A percentile compares a stretch with the other conserved stretches of the same genome.
phyloP scores from a whole-genome alignment of 1,140 invertebrate species.

The Yoshiicerus persimilis region DNA sequence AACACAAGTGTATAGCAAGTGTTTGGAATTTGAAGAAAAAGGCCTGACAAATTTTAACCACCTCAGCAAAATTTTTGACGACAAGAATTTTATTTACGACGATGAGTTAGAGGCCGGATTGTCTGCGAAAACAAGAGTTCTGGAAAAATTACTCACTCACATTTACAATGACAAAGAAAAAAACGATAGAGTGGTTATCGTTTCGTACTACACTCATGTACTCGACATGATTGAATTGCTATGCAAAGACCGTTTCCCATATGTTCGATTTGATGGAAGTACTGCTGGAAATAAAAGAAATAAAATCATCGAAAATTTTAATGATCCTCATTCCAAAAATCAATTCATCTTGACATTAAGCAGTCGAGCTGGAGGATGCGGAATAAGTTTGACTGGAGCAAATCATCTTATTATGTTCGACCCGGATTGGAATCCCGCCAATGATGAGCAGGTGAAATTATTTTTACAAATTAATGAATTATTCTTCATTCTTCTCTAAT shows the following conservation, averaged over 20 bases:
- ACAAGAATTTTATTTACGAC: neutral
- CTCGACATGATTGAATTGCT: neutral
- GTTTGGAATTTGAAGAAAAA: neutral
- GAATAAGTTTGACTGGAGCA: slow-evolving; percentile 88
- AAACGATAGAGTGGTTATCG: neutral
- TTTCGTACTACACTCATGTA: neutral
- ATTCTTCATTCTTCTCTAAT: too few species aligned
- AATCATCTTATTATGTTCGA: too few species aligned
- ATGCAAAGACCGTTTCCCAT: neutral
- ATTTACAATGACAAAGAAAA: neutral
- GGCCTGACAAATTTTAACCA: neutral
- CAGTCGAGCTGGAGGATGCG: slow-evolving; percentile 85
- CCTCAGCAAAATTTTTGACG: too few species aligned
- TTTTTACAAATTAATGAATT: too few species aligned
- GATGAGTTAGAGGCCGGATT: neutral
- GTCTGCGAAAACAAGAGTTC: neutral
- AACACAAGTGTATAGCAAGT: neutral
- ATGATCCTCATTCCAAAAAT: slow-evolving; percentile 50
- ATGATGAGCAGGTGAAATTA: slow-evolving; percentile 88
- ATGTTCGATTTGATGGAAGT: neutral
- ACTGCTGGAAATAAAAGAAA: neutral
- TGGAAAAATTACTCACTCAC: neutral
- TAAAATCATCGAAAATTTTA: neutral
- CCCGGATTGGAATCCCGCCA: too few species aligned
- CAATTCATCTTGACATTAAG: slow-evolving; percentile 86